Evolutionary conservation across 2,888 invertebrate genomes (phyloP), one percentile per base, ranked within the genome.

Genomic region (Hyalella azteca): DNA sequence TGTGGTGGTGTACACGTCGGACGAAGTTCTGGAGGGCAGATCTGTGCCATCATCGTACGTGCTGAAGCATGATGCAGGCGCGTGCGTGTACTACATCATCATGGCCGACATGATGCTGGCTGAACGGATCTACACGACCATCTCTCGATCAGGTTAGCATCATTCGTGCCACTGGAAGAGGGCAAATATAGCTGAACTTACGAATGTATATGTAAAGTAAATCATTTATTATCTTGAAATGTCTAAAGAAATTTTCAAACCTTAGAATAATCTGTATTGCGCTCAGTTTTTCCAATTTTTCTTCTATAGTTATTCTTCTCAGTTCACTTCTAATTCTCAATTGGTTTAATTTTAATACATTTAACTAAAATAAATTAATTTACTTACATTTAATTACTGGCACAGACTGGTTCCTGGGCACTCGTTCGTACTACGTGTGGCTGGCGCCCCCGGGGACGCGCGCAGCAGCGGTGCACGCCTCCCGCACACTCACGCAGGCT

Each of bases 321-420:
- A n/a, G n/a, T n/a, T n/a, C n/a, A n/a, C n/a, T n/a, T n/a, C n/a
- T n/a, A n/a, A n/a, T n/a, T n/a, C n/a, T n/a, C n/a, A n/a, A n/a
- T n/a, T n/a, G n/a, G n/a, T n/a, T n/a, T n/a, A n/a, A n/a, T n/a
- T n/a, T n/a, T n/a, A n/a, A n/a, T n/a, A n/a, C n/a, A n/a, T n/a
- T n/a, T n/a, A n/a, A n/a, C n/a, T n/a, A n/a, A n/a, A n/a, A n/a
- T n/a, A n/a, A n/a, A n/a, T n/a, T n/a, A n/a, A n/a, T n/a, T n/a
- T n/a, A n/a, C n/a, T n/a, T n/a, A n/a, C n/a, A n/a, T n/a, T n/a
- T n/a, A n/a, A n/a, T n/a, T n/a, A n/a, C n/a, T n/a, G n/a, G n/a
- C n/a, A n/a, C 41, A 78, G 78, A 78, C 48, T 78, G 78, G 79
- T 79, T 79, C 26, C 40, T 19, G 13, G 79, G 79, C 13, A 75